Evolutionary conservation across 2,113 vertebrate species (phyloP).

Genomic region (Falco punctatus): DNA sequence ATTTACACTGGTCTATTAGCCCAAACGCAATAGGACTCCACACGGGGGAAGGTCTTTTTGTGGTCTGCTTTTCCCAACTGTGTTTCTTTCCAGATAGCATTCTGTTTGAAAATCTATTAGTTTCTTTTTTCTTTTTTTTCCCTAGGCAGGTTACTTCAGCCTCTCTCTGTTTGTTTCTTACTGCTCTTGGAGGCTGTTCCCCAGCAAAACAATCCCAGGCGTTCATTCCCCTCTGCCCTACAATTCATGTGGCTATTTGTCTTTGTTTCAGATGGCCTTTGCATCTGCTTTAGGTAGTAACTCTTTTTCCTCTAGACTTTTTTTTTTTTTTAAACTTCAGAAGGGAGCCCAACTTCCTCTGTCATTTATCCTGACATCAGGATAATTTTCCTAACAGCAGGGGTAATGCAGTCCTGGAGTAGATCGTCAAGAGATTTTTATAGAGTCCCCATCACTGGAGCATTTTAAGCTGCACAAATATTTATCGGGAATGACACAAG

Average conservation of each 20-base stretch:
- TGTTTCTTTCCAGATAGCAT: neutral
- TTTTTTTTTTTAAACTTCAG: neutral
- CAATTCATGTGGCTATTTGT: neutral
- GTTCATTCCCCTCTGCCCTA: constrained; percentile 10
- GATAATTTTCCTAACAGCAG: constrained; percentile 13
- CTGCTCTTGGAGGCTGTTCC: neutral
- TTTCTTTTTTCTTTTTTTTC: neutral
- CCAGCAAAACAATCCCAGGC: neutral
- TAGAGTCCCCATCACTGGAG: neutral
- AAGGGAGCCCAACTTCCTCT: neutral
- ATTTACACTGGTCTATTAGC: neutral
- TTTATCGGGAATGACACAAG: neutral
- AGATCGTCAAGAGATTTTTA: constrained; percentile 31
- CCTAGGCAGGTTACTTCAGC: neutral
- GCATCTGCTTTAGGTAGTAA: constrained; percentile 13
- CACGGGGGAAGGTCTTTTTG: neutral
- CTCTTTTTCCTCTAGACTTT: neutral
- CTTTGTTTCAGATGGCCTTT: constrained; percentile 10
- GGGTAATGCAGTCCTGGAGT: neutral
- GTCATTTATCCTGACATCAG: constrained; percentile 8
- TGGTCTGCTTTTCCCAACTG: neutral
- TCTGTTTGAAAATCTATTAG: neutral
- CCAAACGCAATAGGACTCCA: neutral
- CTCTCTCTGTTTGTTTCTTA: neutral
- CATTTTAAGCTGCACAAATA: neutral